Evolutionary conservation across 2,888 invertebrate species (phyloP), one percentile per base, ranked within the genome.

Genomic region (Drosophila pseudotalamancana): DNA sequence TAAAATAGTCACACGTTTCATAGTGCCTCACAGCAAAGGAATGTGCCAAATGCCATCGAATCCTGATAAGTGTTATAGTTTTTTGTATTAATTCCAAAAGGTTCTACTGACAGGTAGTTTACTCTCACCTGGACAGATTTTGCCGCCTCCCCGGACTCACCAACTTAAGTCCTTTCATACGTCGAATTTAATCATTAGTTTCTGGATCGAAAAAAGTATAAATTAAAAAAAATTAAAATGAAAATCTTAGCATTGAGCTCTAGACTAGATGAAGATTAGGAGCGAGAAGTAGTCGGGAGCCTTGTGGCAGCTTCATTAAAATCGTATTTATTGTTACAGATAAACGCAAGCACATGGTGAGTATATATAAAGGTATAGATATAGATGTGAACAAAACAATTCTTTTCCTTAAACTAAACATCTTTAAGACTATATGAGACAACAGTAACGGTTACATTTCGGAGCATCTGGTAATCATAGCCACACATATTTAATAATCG

Each of bases 1-100:
- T 63, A 0, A 73, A 11, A 11, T 40, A 59, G 0, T 73, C 69
- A 0, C 45, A 68, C 35, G 48, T 63, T 18, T 69, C 40, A 23
- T 64, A 72, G 6, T 53, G 42, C 3, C 73, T 32, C 5, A 32
- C 16, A 19, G 31, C 8, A 12, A 11, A 23, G 6, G 21, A 12
- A 6, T 14, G 11, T 0, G 48, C 5, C 29, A 37, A 25, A 6
- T 29, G 18, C 1, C 4, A 1, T 18, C 32, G 45, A 8, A 6
- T 6, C 6, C 69, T 62, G n/a, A 27, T n/a, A 42, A 43, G 18
- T 19, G 9, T 19, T 6, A n/a, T n/a, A n/a, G n/a, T 1, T 18
- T 21, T 1, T 12, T 29, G 6, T 6, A 6, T 48, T 6, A 6
- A n/a, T 23, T 37, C 12, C 4, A 25, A 12, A 12, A 11, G 14